phyloP scores from a whole-genome alignment of 2,888 invertebrate genomes.

The Neoitamus cyanurus region DNA sequence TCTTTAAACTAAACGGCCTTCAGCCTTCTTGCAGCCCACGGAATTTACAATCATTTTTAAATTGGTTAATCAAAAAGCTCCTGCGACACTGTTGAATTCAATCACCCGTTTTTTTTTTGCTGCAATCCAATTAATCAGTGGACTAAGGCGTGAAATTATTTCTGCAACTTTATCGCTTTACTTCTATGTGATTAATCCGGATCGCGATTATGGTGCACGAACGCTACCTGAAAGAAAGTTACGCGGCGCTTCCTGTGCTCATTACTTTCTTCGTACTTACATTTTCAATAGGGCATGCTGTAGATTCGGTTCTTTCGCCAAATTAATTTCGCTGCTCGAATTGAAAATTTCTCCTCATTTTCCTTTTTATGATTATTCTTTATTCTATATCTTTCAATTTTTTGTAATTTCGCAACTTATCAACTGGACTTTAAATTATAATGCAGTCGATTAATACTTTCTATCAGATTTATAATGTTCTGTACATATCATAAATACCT shows the following conservation, averaged over 20 bases:
- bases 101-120: neutral
- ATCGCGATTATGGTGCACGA: neutral
- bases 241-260: too few relatives aligned
- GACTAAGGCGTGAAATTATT: neutral
- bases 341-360: neutral
- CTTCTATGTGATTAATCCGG: neutral
- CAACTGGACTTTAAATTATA: too few relatives aligned
- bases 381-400: too few relatives aligned
- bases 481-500: too few relatives aligned
- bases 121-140: neutral
- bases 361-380: too few relatives aligned
- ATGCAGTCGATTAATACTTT: too few relatives aligned
- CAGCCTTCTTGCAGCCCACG: neutral
- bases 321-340: neutral
- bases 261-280: too few relatives aligned
- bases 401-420: too few relatives aligned
- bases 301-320: neutral
- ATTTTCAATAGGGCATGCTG: neutral
- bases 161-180: neutral
- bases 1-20: neutral
- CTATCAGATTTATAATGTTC: too few relatives aligned
- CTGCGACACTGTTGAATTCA: neutral
- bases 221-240: neutral
- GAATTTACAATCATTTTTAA: neutral
- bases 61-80: neutral